Conservation (phyloP, 2,797 vertebrate species). For the Chaunax sp. region DNA sequence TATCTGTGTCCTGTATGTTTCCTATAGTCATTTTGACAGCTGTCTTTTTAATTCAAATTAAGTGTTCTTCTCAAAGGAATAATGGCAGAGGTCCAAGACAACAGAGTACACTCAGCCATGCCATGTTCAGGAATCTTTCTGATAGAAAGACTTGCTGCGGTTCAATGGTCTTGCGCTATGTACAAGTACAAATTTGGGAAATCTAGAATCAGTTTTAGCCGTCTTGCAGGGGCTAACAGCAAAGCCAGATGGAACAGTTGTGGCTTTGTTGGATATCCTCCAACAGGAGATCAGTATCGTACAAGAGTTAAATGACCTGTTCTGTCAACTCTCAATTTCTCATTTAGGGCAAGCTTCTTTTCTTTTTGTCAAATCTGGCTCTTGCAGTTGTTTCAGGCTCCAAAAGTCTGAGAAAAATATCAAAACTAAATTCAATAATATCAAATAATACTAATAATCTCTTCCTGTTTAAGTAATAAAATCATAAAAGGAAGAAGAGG, state of each 20-base stretch:
- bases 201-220: constrained; percentile 49
- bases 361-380: constrained; percentile 55
- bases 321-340: constrained; percentile 66
- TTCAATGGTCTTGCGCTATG: constrained; percentile 52
- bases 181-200: constrained; percentile 45
- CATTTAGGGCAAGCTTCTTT: constrained; percentile 52
- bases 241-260: constrained; percentile 71
- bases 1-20: constrained; percentile 15
- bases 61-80: constrained; percentile 57
- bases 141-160: constrained; percentile 57
- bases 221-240: constrained; percentile 58
- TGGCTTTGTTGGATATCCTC: constrained; percentile 55
- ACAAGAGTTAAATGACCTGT: constrained; percentile 65
- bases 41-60: constrained; percentile 54
- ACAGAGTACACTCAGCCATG: constrained; percentile 51
- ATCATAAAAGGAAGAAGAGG: constrained; percentile 59
- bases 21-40: constrained; percentile 30
- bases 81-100: constrained; percentile 65
- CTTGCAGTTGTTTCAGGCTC: constrained; percentile 39
- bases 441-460: constrained; percentile 68
- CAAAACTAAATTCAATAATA: constrained; percentile 72
- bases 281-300: constrained; percentile 60
- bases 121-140: constrained; percentile 52
- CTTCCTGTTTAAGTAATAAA: constrained; percentile 69
- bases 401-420: constrained; percentile 63